Base-by-base conservation (phyloP, 2,888 invertebrate species). In the Electrophaes corylata region DNA sequence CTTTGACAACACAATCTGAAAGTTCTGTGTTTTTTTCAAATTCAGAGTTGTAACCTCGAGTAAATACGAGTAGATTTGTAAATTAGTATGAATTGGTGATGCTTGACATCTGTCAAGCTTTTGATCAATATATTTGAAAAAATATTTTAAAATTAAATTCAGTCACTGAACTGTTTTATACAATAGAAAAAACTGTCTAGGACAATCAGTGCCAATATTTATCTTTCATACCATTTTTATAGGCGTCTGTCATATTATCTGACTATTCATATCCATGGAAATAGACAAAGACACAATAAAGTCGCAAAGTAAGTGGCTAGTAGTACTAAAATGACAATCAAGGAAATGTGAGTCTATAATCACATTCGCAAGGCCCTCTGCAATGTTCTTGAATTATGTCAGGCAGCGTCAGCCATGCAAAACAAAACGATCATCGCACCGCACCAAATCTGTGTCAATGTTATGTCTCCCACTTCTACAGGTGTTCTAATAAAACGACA, bases 371-470 rank as follows among this genome's bases (percentile, higher is more conserved):
- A 81, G 81, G 81, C 71, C 73, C 64, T 43, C 33, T 58, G 47
- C 66, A 66, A 61, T 60, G 69, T 64, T 64, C 70, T 70, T 66
- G 70, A 66, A 71, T 70, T 68, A 65, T 65, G 69, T 70, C 68
- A 66, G 54, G 57, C 64, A 63, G 62, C 69, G 66, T 68, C 73
- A 67, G 70, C 76, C 73, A 74, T 71, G 73, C 78, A 66, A 73
- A 74, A 76, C 71, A 66, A 66, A 69, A 71, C 71, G 71, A 70
- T 70, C 69, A 71, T 69, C 72, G 66, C 67, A 74, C 55, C 61
- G 59, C 67, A 68, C 75, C 70, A 69, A 73, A 90, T 83, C 85
- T 88, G 66, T 91, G 91, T 90, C 91, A 91, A 90, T 91, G 91
- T 83, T 89, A 84, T 80, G 79, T 82, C 75, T 72, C 72, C 67